Evolutionary conservation across 2,797 vertebrate species (phyloP), one percentile per base, ranked within the genome.

Genomic region (Aeoliscus strigatus): DNA sequence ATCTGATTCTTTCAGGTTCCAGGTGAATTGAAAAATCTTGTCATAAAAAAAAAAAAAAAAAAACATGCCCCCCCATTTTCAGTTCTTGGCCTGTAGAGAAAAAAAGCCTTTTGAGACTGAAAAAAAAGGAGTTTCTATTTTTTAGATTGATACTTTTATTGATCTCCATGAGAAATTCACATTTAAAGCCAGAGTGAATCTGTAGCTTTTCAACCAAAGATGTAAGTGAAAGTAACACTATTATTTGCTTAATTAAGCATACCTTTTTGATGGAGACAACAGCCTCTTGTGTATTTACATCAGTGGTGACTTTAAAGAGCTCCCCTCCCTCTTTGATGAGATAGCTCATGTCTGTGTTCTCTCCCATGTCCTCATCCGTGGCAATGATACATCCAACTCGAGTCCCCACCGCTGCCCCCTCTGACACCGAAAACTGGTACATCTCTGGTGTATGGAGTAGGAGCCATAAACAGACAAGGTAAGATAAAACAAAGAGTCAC

Each of bases 341-440:
- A 27, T 98, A 99, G 5, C 84, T 93, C 94, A 99, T 98, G 73
- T 99, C 95, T 0, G 95, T 97, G 83, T 99, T 99, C 68, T 95
- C 93, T 0, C 93, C 96, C 75, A 97, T 92, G 39, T 99, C 96
- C 0, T 90, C 90, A 33, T 99, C 96, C 2, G 91, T 92, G 10
- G 95, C 96, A 66, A 92, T 95, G 75, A 98, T 87, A 0, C 91
- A 84, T 26, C 96, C 95, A 3, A 99, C 83, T 0, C 92, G 87
- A 0, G 92, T 93, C 63, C 93, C 94, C 0, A 93, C 77, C 0
- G 89, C 85, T 0, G 90, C 91, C 0, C 91, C 91, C 80, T 99
- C 95, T 0, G 89, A 88, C 33, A 96, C 80, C 9, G 90, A 91
- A 81, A 98, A 97, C 87, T 97, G 95, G 78, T 98, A 98, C 91